phyloP scores from a whole-genome alignment of 2,797 vertebrate species.

The Sphaeramia orbicularis region DNA sequence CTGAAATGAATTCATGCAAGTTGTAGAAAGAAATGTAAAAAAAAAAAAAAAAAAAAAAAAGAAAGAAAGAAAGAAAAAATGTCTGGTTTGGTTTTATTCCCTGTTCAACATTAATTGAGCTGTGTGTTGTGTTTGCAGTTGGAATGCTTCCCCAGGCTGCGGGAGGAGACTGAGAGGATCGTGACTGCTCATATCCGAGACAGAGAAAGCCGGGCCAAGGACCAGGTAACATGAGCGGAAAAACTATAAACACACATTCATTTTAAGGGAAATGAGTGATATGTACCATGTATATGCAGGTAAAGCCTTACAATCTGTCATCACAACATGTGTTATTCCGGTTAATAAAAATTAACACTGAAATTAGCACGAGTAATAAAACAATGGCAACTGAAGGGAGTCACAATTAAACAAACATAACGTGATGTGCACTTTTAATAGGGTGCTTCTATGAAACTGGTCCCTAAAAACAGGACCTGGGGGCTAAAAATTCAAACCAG shows the following conservation, averaged over 20 bases:
- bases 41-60: not conserved
- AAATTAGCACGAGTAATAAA: too few species aligned
- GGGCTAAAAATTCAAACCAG: too few species aligned
- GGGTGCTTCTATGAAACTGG: too few species aligned
- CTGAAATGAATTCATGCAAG: too few species aligned
- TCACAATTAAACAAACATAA: too few species aligned
- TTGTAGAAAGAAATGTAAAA: not conserved
- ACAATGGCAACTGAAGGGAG: too few species aligned
- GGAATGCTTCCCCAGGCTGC: constrained; percentile 92
- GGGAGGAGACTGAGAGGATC: constrained; percentile 95
- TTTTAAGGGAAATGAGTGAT: not conserved
- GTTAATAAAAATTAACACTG: too few species aligned
- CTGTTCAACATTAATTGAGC: not conserved
- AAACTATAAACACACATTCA: not conserved
- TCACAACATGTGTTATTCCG: not conserved
- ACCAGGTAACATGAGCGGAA: constrained; percentile 85
- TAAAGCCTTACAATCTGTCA: not conserved
- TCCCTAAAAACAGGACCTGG: too few species aligned
- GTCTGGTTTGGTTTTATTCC: not conserved
- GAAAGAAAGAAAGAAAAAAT: not conserved
- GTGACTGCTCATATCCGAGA: constrained; percentile 94
- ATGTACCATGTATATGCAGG: not conserved
- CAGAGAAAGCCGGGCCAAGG: constrained; percentile 93
- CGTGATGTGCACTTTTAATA: too few species aligned
- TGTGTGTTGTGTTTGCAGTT: constrained; percentile 81